Base-by-base conservation (phyloP, 2,888 invertebrate species). In the Elysia crispata region DNA sequence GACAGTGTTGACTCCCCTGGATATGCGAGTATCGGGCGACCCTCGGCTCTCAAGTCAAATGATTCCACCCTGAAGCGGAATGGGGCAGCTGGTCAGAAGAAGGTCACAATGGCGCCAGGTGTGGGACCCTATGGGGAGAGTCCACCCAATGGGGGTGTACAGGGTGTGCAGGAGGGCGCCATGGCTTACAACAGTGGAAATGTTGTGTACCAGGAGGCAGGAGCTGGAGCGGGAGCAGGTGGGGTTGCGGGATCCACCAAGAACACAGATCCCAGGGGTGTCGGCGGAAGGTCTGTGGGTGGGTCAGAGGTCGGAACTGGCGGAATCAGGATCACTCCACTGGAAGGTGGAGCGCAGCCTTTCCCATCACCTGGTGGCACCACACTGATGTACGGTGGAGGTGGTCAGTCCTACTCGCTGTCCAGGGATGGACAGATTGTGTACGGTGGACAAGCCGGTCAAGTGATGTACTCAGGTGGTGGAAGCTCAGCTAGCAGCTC, bases 61-160 rank as follows among this genome's bases (percentile, higher is more conserved):
- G 86, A 86, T 60, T 84, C 86, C 54, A 83, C 86, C 11, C 83
- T 87, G 11, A 84, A 83, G 75, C 85, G 83, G 1, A 84, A 84
- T 64, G 82, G 84, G 18, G 81, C 83, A 8, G 82, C 85, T 18
- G 80, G 83, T 15, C 73, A 84, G 25, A 89, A 88, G 77, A 88
- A 88, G 75, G 89, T 89, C 75, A 87, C 89, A 13, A 85, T 89
- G 76, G 85, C 87, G 11, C 87, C 87, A 18, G 85, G 83, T 57
- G 81, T 84, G 11, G 82, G 81, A 15, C 70, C 77, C 13, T 79
- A 81, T n/a, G 82, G 79, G 18, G 82, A 81, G 67, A 81, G 79
- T 30, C 81, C 81, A 20, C 80, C 66, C 25, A 74, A 74, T 67
- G 60, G 25, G 11, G 20, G 31, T 6, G 31, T 30, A 15, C 66